A percentile compares a stretch with the other conserved stretches of the same genome.
These are phyloP conservation scores for Alethe castanea DNA, from an alignment of 2,113 vertebrate species.

Conservation along the genomic window DNA sequence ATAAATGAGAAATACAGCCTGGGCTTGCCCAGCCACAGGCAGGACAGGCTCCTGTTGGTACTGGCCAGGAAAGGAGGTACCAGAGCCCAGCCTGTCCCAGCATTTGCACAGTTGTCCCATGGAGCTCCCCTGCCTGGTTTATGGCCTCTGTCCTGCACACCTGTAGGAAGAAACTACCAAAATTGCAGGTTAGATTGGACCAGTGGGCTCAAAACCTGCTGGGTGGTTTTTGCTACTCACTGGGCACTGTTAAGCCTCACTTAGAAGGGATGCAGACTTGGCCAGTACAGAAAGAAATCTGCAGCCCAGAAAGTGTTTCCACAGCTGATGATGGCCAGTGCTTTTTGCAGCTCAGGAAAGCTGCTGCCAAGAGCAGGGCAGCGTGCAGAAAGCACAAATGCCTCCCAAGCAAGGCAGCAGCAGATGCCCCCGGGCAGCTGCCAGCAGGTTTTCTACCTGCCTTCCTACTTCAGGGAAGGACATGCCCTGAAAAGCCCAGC, in stretches of 20 bases:
- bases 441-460: slow-evolving; percentile 49
- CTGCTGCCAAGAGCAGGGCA: slow-evolving; percentile 26
- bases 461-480: slow-evolving; percentile 38
- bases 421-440: slow-evolving; percentile 33
- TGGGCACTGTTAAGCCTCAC: neutral
- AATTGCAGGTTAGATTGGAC: neutral
- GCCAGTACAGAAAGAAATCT: neutral
- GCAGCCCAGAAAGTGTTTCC: neutral
- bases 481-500: slow-evolving; percentile 23
- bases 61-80: neutral
- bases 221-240: neutral
- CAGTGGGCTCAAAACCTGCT: neutral
- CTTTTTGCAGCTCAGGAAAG: neutral
- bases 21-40: neutral
- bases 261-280: neutral
- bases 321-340: neutral
- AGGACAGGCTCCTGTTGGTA: neutral
- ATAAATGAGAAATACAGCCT: neutral
- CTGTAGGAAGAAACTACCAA: neutral
- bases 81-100: neutral
- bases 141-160: neutral
- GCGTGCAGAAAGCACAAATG: neutral
- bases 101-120: neutral
- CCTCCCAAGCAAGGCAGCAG: slow-evolving; percentile 10
- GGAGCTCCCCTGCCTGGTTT: neutral